Evolutionary conservation across 2,797 vertebrate species (phyloP).

Genomic region (Simalia tracyae): DNA sequence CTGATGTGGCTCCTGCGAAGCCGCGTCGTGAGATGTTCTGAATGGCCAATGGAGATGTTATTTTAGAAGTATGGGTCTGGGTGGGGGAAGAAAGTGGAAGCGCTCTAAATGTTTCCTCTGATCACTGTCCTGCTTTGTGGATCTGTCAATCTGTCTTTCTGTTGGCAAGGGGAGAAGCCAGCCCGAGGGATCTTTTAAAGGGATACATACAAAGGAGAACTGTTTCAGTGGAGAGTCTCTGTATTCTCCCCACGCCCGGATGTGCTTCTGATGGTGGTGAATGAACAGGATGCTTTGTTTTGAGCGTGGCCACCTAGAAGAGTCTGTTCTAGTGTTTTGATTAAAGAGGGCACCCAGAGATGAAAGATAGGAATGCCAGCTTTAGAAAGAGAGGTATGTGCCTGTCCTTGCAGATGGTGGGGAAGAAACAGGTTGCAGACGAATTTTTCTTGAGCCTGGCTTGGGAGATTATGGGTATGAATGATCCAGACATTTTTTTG

Average conservation of each 20-base stretch:
- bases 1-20: neutral
- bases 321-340: neutral
- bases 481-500: neutral
- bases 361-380: neutral
- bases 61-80: neutral
- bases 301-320: neutral
- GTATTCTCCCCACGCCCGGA: neutral
- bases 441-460: neutral
- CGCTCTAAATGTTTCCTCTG: neutral
- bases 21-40: neutral
- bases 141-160: neutral
- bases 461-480: neutral
- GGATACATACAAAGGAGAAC: neutral
- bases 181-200: neutral
- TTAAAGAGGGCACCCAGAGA: neutral
- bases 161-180: neutral
- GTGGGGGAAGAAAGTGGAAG: neutral
- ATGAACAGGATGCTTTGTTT: neutral
- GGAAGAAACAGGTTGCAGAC: neutral
- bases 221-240: neutral
- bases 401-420: neutral
- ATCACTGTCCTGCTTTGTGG: neutral
- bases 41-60: neutral
- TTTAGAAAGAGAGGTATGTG: neutral
- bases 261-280: neutral